Base-by-base conservation (phyloP, 2,888 invertebrate species). In the Aromia moschata region DNA sequence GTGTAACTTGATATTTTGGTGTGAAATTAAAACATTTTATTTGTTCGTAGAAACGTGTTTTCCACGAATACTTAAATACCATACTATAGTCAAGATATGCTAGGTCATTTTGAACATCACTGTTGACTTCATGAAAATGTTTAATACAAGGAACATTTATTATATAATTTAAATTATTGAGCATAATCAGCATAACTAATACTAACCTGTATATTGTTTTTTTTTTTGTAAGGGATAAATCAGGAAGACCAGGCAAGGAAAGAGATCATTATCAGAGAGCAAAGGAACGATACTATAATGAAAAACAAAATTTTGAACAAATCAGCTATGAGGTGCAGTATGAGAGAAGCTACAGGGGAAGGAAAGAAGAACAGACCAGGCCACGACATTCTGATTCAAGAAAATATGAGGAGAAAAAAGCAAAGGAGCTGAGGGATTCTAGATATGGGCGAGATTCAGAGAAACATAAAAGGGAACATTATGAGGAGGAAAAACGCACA, bases 401-500 rank as follows among this genome's bases (percentile, higher is more conserved):
- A 18, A 79, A 78, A 65, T 74, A 78, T 55, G 77, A 77, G 16
- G 76, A 78, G 33, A 77, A 75, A 61, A 73, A 74, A 57, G 31
- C 51, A 3, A 74, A 76, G 4, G 71, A 73, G 16, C 18, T 41
- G 64, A 44, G 67, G 31, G 64, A 60, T 7, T 43, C 59, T 37
- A 60, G 69, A 46, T 62, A 70, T 20, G 56, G 54, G 17, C 67
- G 64, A 56, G 71, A 72, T 3, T 16, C 61, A 12, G 76, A 76
- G 7, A 65, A 67, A 52, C 77, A 79, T 38, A 78, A 75, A 58
- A 74, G 77, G 56, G 71, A 78, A 4, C 67, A 76, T 12, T 77
- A 77, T 63, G 80, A 79, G 7, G 78, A 80, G 9, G 82, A 82
- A 56, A 82, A 82, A n/a, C 75, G 81, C 58, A 79, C 75, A 41